phyloP scores from a whole-genome alignment of 2,888 invertebrate species.

The Zaprionus bogoriensis region DNA sequence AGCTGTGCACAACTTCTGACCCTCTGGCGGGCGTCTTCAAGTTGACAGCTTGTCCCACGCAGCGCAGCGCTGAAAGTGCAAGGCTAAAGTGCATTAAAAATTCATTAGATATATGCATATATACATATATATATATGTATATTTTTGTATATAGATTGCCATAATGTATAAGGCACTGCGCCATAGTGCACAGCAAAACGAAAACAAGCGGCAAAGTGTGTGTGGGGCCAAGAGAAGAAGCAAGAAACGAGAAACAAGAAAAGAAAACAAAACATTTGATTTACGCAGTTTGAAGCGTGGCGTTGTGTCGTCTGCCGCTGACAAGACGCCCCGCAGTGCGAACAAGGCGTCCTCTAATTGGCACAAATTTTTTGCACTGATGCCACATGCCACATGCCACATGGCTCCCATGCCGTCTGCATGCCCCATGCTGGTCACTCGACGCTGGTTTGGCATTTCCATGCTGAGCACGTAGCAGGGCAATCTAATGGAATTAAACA shows the following conservation, averaged over 20 bases:
- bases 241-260: no score
- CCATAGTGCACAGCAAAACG: constrained; percentile 2
- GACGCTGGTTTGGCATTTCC: constrained; percentile 32
- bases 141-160: constrained; percentile 21
- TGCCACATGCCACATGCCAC: constrained; percentile 6
- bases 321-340: constrained; percentile 44
- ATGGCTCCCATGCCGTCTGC: constrained; percentile 15
- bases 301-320: constrained; percentile 43
- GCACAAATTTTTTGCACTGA: constrained; percentile 52
- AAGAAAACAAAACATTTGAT: constrained; percentile 59
- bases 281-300: constrained; percentile 45
- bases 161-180: constrained; percentile 6
- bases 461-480: constrained; percentile 63
- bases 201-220: constrained; percentile 8
- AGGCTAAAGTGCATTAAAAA: constrained; percentile 69
- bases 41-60: constrained; percentile 26
- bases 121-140: constrained; percentile 22
- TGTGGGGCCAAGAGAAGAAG: constrained; percentile 1
- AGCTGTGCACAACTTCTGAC: constrained; percentile 29
- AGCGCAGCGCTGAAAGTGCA: constrained; percentile 50
- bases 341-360: constrained; percentile 67
- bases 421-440: not conserved
- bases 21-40: constrained; percentile 19
- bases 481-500: constrained; percentile 72
- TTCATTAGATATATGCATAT: constrained; percentile 59